Base-by-base conservation (phyloP, 1,140 invertebrate genomes). In the Zaprionus vittiger region DNA sequence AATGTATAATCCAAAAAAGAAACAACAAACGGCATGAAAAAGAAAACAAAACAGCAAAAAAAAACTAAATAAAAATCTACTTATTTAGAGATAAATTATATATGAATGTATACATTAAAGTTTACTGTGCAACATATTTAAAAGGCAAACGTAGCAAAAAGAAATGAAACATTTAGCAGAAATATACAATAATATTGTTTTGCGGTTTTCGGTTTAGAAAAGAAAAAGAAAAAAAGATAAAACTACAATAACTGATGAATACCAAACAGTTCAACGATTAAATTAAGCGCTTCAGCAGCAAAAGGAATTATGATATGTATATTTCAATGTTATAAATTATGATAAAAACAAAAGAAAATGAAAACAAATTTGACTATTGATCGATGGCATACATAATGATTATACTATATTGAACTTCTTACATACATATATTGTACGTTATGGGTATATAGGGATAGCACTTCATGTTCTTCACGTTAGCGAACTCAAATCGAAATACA, bases 241-340 rank as follows among this genome's bases (percentile, higher is more conserved):
- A 47, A 70, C 17, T 34, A 41, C 44, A 69, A 31, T 59, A 61
- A 44, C 34, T 65, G 15, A 54, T 5, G 37, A 73, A 70, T 66
- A 76, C 57, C 44, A 68, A 77, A 77, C 79, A 90, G 81, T 90
- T 90, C 85, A 89, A 90, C 85, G 85, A 90, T 85, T 89, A 89
- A 85, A 90, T 90, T 89, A 89, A 89, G 85, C 79, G 85, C 81
- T 80, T 81, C 75, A 57, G 57, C 49, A 74, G 52, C 28, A 69
- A 66, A 73, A 73, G 55, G 60, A 80, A 67, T 67, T 72, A 77
- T 80, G n/a, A 74, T 77, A 84, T 90, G 72, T 87, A 81, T 83
- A 87, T 87, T 83, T 83, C 75, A 82, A 77, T 83, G 80, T 91
- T 91, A 89, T 83, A 63, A 81, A 65, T 69, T 64, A 64, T 67